A percentile compares a stretch with the other conserved stretches of the same genome.
phyloP scores from a whole-genome alignment of 1,140 invertebrate species.

The Drosophila parvula region DNA sequence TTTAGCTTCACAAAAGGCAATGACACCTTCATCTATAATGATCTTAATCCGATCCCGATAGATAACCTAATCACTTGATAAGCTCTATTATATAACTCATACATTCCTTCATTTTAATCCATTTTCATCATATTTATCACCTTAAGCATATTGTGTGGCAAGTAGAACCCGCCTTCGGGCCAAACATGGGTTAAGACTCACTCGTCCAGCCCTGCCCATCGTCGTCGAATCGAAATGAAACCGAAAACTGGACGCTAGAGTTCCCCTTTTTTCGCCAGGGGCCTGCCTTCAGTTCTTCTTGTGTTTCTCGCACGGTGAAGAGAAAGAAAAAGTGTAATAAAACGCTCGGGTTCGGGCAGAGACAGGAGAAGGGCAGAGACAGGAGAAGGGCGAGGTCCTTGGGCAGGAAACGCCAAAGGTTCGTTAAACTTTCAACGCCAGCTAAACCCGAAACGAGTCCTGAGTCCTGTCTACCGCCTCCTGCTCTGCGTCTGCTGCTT shows the following conservation, averaged over 20 bases:
- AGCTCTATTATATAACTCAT: neutral
- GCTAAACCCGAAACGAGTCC: slow-evolving; percentile 35
- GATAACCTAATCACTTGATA: neutral
- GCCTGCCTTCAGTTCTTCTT: slow-evolving; percentile 11
- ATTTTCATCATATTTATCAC: neutral
- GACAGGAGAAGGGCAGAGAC: neutral
- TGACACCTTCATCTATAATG: too few species aligned
- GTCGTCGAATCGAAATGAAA: slow-evolving; percentile 62
- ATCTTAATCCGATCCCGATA: too few species aligned
- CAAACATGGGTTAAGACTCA: slow-evolving; percentile 27
- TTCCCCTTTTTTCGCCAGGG: slow-evolving; percentile 5
- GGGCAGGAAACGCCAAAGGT: slow-evolving; percentile 73
- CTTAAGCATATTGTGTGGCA: neutral
- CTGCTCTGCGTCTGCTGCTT: slow-evolving; percentile 25
- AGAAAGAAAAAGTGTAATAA: slow-evolving; percentile 72
- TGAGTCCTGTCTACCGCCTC: slow-evolving; percentile 38
- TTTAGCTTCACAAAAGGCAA: too few species aligned
- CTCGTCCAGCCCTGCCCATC: slow-evolving; percentile 38
- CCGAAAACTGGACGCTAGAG: slow-evolving; percentile 73
- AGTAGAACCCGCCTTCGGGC: slow-evolving; percentile 29
- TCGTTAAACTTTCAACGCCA: slow-evolving; percentile 73
- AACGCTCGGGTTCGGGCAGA: slow-evolving; percentile 18
- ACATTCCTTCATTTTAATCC: neutral
- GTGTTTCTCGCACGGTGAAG: slow-evolving; percentile 15
- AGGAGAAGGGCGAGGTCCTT: slow-evolving; percentile 23